Evolutionary conservation across 2,888 invertebrate species (phyloP).

Genomic region (Hemicrepidius hirtus): DNA sequence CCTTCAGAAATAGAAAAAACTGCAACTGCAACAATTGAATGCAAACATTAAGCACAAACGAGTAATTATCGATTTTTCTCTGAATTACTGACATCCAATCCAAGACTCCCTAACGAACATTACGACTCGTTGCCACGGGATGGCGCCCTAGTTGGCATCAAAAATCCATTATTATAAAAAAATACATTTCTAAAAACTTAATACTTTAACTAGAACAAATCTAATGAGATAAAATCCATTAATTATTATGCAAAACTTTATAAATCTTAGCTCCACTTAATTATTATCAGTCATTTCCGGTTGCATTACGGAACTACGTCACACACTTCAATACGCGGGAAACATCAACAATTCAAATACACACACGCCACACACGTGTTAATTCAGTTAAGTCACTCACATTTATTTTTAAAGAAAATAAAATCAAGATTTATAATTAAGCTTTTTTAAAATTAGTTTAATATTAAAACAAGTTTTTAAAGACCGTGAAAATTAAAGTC

Average conservation of each 20-base stretch:
- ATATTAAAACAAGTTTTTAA: not conserved
- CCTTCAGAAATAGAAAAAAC: conserved; percentile 16
- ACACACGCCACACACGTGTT: no score
- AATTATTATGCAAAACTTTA: conserved; percentile 1
- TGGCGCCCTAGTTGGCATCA: conserved; percentile 49
- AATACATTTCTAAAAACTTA: not conserved
- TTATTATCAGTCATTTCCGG: conserved; percentile 7
- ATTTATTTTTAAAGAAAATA: no score
- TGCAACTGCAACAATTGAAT: conserved; percentile 37
- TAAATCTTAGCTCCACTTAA: not conserved
- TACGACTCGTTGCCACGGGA: conserved; percentile 50
- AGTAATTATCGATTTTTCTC: conserved; percentile 54
- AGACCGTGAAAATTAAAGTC: not conserved
- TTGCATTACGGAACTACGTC: conserved; percentile 4
- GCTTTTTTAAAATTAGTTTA: no score
- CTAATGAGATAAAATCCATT: not conserved
- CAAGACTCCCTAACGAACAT: conserved; percentile 52
- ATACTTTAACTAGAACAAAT: not conserved
- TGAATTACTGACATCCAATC: conserved; percentile 57
- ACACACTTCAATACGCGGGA: not conserved
- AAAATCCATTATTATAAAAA: conserved; percentile 12
- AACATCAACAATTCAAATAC: no score
- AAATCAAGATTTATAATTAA: no score
- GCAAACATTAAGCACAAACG: conserved; percentile 47
- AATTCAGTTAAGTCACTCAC: no score